Evolutionary conservation across 2,797 vertebrate species (phyloP).

Genomic region (Antennarius maculatus): DNA sequence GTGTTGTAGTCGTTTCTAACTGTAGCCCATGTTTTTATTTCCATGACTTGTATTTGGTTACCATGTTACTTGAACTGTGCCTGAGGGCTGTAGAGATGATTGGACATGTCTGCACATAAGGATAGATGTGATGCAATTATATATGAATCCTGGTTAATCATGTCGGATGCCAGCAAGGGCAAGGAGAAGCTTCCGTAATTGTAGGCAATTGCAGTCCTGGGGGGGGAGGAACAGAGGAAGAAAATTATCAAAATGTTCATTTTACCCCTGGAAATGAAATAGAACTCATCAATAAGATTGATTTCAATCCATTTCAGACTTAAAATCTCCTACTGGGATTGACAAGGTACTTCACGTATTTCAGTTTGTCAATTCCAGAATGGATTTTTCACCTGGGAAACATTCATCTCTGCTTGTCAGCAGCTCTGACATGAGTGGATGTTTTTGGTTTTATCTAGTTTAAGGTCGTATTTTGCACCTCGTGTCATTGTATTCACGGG

Average conservation of each 20-base stretch:
- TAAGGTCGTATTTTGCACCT: no score
- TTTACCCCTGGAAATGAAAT: not conserved
- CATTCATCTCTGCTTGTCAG: not conserved
- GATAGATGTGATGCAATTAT: slow-evolving; percentile 62
- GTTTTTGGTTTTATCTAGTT: no score
- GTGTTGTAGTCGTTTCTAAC: slow-evolving; percentile 13
- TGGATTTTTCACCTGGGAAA: not conserved
- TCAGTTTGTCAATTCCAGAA: not conserved
- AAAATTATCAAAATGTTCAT: slow-evolving; percentile 12
- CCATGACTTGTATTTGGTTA: slow-evolving; percentile 21
- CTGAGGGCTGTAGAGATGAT: slow-evolving; percentile 58
- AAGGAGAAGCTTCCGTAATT: slow-evolving; percentile 41
- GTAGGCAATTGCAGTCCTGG: slow-evolving; percentile 42
- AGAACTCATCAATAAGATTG: not conserved
- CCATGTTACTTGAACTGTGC: slow-evolving; percentile 37
- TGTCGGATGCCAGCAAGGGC: slow-evolving; percentile 47
- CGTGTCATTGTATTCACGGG: no score
- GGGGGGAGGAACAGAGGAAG: slow-evolving; percentile 16
- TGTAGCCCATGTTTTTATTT: slow-evolving; percentile 24
- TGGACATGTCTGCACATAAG: slow-evolving; percentile 63
- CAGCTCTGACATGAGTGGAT: slow-evolving; percentile 1
- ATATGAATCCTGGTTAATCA: slow-evolving; percentile 50
- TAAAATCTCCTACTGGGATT: not conserved
- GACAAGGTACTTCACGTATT: not conserved
- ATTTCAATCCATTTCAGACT: not conserved